A percentile compares a stretch with the other conserved stretches of the same genome.
Conservation (phyloP, 2,113 vertebrate species). For the Centrocercus urophasianus region DNA sequence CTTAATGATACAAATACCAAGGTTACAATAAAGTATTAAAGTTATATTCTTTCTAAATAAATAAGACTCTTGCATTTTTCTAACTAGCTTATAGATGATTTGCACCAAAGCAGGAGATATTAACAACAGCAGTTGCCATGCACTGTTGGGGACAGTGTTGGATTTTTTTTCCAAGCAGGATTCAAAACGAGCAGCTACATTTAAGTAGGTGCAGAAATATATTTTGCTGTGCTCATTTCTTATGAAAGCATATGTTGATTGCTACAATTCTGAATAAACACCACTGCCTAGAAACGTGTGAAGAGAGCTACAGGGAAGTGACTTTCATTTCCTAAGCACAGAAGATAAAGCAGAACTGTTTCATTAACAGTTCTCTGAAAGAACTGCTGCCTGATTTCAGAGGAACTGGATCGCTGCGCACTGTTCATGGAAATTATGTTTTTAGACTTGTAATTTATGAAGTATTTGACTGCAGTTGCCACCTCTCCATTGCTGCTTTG, state of each 20-base stretch:
- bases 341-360: not conserved
- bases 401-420: not conserved
- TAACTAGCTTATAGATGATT: not conserved
- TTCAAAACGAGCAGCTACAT: not conserved
- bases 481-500: not conserved
- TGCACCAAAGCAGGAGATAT: not conserved
- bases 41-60: rapidly evolving
- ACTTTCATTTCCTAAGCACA: not conserved
- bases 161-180: not conserved
- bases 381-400: not conserved
- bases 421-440: not conserved
- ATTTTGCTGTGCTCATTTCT: not conserved
- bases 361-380: not conserved
- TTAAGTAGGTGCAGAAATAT: not conserved
- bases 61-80: not conserved
- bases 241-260: not conserved
- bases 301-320: not conserved
- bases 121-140: not conserved
- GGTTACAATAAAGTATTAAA: not conserved
- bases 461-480: not conserved
- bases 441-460: not conserved
- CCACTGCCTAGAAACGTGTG: not conserved
- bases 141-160: not conserved
- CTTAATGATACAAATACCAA: not conserved
- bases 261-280: not conserved